Evolutionary conservation across 2,113 vertebrate genomes (phyloP).

Genomic region (Lathamus discolor): DNA sequence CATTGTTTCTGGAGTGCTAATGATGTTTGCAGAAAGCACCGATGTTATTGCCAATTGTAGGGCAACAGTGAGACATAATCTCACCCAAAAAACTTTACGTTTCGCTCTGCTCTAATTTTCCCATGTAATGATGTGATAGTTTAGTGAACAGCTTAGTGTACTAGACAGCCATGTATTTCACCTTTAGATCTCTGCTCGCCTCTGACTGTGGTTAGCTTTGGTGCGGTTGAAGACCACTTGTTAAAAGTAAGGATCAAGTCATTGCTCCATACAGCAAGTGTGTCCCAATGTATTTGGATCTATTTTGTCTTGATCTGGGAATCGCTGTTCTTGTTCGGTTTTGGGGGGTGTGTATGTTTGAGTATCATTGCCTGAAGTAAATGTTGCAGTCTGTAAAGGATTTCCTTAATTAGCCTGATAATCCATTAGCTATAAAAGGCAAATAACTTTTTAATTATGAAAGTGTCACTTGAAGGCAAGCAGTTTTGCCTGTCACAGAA

Average conservation of each 20-base stretch:
- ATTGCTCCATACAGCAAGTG: neutral
- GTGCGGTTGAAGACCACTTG: neutral
- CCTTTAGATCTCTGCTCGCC: neutral
- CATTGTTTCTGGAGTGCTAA: neutral
- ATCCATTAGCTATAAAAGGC: neutral
- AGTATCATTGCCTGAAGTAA: neutral
- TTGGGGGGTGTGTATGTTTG: neutral
- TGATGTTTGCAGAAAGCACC: neutral
- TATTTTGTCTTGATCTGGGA: neutral
- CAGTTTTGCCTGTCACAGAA: neutral
- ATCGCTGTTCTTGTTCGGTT: neutral
- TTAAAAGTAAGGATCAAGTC: neutral
- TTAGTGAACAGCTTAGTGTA: neutral
- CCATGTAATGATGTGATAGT: neutral
- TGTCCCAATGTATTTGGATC: neutral
- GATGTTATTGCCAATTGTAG: neutral
- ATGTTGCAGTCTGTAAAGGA: neutral
- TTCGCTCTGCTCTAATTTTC: neutral
- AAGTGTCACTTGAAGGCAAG: neutral
- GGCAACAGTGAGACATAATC: neutral
- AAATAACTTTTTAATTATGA: neutral
- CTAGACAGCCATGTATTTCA: neutral
- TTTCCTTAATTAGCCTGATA: neutral
- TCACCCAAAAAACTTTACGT: neutral
- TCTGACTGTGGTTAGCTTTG: neutral